Evolutionary conservation across 2,113 vertebrate genomes (phyloP), one percentile per base, ranked within the genome.

Genomic region (Zootoca vivipara): DNA sequence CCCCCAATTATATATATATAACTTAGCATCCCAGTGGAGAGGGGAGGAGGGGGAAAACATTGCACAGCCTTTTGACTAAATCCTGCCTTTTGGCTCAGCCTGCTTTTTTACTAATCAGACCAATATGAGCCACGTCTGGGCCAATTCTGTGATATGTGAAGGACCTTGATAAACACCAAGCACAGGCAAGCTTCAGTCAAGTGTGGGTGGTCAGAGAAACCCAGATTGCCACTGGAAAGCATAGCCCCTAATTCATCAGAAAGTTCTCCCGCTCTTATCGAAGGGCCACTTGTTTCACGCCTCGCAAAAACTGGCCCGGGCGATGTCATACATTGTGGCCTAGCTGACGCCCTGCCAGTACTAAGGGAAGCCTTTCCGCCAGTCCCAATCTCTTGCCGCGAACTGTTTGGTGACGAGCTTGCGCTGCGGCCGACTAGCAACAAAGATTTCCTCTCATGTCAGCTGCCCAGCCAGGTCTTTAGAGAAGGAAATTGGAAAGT

Each of bases 21-120:
- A 56, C 77, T 67, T 77, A n/a, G 38, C 79, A 52, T 65, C 38
- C 70, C 30, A n/a, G 38, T 46, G 62, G 16, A 24, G 40, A 28
- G 7, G 28, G 58, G 40, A 22, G 52, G 28, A 42, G 1, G 38
- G 0, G 58, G 58, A 13, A 16, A 73, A 40, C 78, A 4, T 28
- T 81, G 52, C 64, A 7, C 2, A 13, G 56, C 0, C 2, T 91
- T 91, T 73, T 89, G 38, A 75, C 78, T 7, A 79, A 75, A 78
- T 64, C 74, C 62, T 78, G 16, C 6, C 42, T 13, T 58, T 74
- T 88, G 82, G 30, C 26, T 85, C 78, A 16, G 7, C 42, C 69
- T 33, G 77, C 40, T 22, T 90, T 90, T 72, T 70, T 5, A 75
- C 81, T 91, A 92, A 62, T 8, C 78, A 89, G 83, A 88, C 16